phyloP scores from a whole-genome alignment of 2,113 vertebrate species.

The Paralichthys olivaceus region DNA sequence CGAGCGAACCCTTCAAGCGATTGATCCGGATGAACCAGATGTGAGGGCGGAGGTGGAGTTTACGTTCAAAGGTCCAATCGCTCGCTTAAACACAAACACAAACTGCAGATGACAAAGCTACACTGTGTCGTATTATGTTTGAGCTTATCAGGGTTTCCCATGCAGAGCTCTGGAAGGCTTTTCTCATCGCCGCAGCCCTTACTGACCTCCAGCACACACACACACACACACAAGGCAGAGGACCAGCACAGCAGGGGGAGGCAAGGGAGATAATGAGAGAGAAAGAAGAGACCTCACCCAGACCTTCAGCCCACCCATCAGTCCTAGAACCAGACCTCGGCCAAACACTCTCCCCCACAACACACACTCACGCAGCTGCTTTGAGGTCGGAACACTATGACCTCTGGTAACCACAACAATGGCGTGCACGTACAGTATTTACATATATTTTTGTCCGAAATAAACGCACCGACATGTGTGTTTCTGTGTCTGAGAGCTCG shows the following conservation, averaged over 20 bases:
- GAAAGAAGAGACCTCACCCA: constrained; percentile 47
- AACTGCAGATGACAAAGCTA: constrained; percentile 8
- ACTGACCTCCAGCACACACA: constrained; percentile 45
- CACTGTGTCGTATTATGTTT: constrained; percentile 37
- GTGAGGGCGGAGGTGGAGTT: constrained; percentile 5
- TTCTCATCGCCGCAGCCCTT: constrained; percentile 47
- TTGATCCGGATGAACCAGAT: neutral
- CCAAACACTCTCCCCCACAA: constrained; percentile 47
- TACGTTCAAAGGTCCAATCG: neutral
- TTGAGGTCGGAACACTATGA: constrained; percentile 57
- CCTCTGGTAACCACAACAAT: constrained; percentile 60
- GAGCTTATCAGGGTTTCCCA: constrained; percentile 63
- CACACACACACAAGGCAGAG: constrained; percentile 14
- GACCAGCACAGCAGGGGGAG: constrained; percentile 22
- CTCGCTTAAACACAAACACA: constrained; percentile 2
- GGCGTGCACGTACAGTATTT: constrained; percentile 19
- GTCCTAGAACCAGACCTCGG: constrained; percentile 26
- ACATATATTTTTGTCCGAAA: constrained; percentile 9
- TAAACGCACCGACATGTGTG: constrained; percentile 10
- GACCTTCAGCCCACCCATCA: constrained; percentile 57
- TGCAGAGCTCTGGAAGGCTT: constrained; percentile 44
- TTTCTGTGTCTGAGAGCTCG: neutral
- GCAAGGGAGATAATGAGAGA: constrained; percentile 46
- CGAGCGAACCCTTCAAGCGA: neutral
- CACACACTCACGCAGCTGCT: constrained; percentile 19